These are phyloP conservation scores for Brachionus rotundiformis DNA, from an alignment of 1,140 invertebrate genomes.

Conservation along the genomic window DNA sequence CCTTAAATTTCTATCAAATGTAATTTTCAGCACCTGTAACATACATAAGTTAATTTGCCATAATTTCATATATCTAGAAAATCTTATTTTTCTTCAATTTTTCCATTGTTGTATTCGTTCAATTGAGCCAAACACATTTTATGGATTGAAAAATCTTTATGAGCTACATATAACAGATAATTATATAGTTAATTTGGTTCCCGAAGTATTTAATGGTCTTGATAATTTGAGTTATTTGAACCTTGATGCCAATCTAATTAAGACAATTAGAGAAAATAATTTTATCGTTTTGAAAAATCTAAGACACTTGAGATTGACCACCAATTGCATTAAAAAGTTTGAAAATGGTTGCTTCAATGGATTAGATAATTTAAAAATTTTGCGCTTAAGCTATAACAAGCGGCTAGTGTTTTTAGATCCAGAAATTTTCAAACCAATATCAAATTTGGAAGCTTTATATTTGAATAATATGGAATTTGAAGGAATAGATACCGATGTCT, in stretches of 20 bases:
- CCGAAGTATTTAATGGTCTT: background rate
- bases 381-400: background rate
- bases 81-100: background rate
- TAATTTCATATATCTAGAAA: constrained; percentile 13
- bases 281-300: background rate
- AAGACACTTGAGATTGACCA: background rate
- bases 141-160: background rate
- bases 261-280: background rate
- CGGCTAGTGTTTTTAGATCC: background rate
- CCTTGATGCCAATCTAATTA: background rate
- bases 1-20: constrained; percentile 26
- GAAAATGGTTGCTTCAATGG: background rate
- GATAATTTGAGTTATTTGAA: background rate
- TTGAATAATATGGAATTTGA: background rate
- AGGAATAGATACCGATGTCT: background rate
- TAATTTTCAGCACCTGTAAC: constrained; percentile 47
- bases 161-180: background rate
- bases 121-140: background rate
- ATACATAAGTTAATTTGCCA: constrained; percentile 45
- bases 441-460: background rate
- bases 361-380: background rate
- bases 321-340: background rate
- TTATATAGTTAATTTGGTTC: background rate
- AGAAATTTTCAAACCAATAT: background rate
- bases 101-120: background rate